phyloP scores from a whole-genome alignment of 1,140 invertebrate species.

The Sitobion miscanthi region DNA sequence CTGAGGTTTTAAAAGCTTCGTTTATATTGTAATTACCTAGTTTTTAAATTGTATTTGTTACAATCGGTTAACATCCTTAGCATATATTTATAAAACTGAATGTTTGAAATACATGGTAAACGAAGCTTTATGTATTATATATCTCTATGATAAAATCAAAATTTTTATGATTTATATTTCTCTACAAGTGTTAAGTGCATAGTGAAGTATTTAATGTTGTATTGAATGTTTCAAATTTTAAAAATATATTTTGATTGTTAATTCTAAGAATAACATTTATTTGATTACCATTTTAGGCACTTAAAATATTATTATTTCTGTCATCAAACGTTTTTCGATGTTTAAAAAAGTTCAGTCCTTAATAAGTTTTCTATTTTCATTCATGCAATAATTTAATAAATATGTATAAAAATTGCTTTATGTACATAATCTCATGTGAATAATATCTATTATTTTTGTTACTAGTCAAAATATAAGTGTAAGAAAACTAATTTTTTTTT shows the following conservation, averaged over 20 bases:
- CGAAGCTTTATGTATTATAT: constrained; percentile 6
- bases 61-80: background rate
- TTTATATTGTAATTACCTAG: background rate
- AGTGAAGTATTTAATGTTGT: constrained; percentile 45
- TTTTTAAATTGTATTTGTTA: constrained; percentile 14
- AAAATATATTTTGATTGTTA: constrained; percentile 46
- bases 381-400: constrained; percentile 39
- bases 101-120: constrained; percentile 28
- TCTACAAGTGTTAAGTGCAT: constrained; percentile 33
- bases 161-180: constrained; percentile 34
- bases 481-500: constrained; percentile 18
- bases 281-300: constrained; percentile 12
- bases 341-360: constrained; percentile 45
- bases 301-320: constrained; percentile 13
- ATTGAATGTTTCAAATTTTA: constrained; percentile 42
- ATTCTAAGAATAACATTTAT: constrained; percentile 45
- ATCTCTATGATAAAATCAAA: constrained; percentile 11
- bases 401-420: constrained; percentile 31
- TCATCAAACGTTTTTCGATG: constrained; percentile 45
- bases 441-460: constrained; percentile 52
- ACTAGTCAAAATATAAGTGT: constrained; percentile 47
- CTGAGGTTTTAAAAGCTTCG: constrained; percentile 1
- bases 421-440: constrained; percentile 53
- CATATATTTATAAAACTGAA: background rate
- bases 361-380: constrained; percentile 33